Conservation (phyloP, 2,888 invertebrate genomes). For the Parelbella ahira region DNA sequence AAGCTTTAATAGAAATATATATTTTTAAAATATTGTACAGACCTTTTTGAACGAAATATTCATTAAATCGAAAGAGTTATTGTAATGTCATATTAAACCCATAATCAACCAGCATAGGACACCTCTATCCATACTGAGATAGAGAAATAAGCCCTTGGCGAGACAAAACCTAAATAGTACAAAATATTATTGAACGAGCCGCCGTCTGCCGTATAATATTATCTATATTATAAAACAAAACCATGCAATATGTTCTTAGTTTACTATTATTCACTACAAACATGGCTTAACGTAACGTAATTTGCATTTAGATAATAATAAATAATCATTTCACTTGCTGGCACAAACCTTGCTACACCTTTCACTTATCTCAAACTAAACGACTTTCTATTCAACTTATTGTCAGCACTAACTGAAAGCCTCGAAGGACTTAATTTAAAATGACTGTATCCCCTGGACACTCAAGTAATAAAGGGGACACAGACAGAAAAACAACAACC, state of each 20-base stretch:
- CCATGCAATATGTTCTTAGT: no score
- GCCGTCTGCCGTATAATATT: not conserved
- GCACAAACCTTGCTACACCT: not conserved
- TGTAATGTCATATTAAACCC: no score
- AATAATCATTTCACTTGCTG: no score
- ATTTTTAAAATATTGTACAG: no score
- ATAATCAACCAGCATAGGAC: no score
- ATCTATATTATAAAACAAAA: no score
- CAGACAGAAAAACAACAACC: slow-evolving; percentile 21
- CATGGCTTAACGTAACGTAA: no score
- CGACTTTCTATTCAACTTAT: slow-evolving; percentile 9
- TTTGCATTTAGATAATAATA: no score
- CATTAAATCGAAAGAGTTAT: no score
- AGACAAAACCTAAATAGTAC: slow-evolving; percentile 4
- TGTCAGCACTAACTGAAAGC: not conserved
- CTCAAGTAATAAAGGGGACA: slow-evolving; percentile 17
- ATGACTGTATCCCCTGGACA: not conserved
- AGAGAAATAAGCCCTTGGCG: slow-evolving; percentile 9
- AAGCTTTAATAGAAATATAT: no score
- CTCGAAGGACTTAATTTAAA: slow-evolving; percentile 5
- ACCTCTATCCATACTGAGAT: slow-evolving; percentile 8
- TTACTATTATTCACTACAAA: no score
- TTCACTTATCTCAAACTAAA: slow-evolving; percentile 3
- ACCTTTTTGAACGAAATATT: no score
- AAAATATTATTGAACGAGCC: not conserved